Evolutionary conservation across 2,797 vertebrate genomes (phyloP), one percentile per base, ranked within the genome.

Genomic region (Garrulus glandarius): DNA sequence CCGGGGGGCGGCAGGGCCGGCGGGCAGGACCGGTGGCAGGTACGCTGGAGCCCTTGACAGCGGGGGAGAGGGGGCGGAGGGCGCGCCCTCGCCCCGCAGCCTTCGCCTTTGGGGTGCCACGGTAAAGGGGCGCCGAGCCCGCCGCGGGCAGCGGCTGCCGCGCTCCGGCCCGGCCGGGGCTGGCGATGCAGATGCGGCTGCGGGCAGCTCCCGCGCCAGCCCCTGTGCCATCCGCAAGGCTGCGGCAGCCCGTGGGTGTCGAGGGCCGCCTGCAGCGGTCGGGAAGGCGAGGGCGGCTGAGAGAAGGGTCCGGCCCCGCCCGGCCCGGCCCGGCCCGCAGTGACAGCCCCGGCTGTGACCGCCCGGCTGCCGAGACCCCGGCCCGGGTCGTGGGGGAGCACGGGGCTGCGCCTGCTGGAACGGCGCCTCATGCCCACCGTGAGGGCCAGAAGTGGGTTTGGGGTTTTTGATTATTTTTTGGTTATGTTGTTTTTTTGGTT

Each of bases 381-480:
- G 37, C 13, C 21, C 34, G 23, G 43, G 19, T 0, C 29, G 15
- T 2, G 32, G 7, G 26, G 15, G 15, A 47, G 22, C 69, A 2
- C 8, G 19, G 49, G 27, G 32, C 63, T 49, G 63, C 17, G 50
- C 29, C 41, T 14, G 30, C 6, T 52, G 61, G 47, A 68, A 10
- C 34, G 32, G 70, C 14, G 30, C 41, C 43, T 26, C 10, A 4
- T 57, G n/a, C 50, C 57, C 64, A 6, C 44, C n/a, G 8, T 3
- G 37, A 17, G 20, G 6, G 11, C 13, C 44, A 34, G 24, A 37
- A n/a, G 5, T 14, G 43, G 4, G 5, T 36, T 44, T 57, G 46
- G 34, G 22, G 10, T 3, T 27, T 26, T 21, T 46, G 20, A 19
- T n/a, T 18, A 27, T 30, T 36, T 20, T 22, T 12, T 24, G 37